phyloP scores from a whole-genome alignment of 2,797 vertebrate genomes.

The Sebastolobus alascanus region DNA sequence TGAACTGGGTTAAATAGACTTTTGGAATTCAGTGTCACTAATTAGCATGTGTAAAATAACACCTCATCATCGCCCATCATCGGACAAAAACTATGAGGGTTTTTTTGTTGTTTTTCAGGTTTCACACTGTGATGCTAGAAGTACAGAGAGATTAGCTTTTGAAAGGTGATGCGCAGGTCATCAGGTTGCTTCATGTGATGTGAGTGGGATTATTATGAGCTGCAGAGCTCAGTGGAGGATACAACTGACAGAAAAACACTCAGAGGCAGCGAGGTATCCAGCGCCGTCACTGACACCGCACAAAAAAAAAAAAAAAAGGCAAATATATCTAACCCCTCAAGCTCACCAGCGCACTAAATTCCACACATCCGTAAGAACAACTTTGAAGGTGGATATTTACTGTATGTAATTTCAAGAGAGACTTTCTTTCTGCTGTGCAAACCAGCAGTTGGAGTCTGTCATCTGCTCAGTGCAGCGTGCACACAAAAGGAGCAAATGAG shows the following conservation, averaged over 20 bases:
- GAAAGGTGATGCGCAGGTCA: background rate
- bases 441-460: constrained; percentile 22
- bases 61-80: too few relatives aligned
- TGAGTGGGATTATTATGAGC: background rate
- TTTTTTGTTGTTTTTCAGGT: background rate
- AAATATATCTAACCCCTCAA: constrained; percentile 55
- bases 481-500: background rate
- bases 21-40: background rate
- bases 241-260: background rate
- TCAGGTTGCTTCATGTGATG: background rate
- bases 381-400: constrained; percentile 74
- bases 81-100: too few relatives aligned
- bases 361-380: constrained; percentile 70
- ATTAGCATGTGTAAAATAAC: too few relatives aligned
- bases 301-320: constrained; percentile 25
- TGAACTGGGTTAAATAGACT: background rate
- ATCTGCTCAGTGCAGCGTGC: constrained; percentile 2
- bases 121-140: background rate
- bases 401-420: constrained; percentile 58
- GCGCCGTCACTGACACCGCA: constrained; percentile 27
- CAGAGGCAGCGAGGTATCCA: background rate
- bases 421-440: constrained; percentile 18
- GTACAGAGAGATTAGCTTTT: background rate
- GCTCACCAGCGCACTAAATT: constrained; percentile 74
- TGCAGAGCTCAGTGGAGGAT: background rate